phyloP scores from a whole-genome alignment of 2,113 vertebrate species.

The Vombatus ursinus region DNA sequence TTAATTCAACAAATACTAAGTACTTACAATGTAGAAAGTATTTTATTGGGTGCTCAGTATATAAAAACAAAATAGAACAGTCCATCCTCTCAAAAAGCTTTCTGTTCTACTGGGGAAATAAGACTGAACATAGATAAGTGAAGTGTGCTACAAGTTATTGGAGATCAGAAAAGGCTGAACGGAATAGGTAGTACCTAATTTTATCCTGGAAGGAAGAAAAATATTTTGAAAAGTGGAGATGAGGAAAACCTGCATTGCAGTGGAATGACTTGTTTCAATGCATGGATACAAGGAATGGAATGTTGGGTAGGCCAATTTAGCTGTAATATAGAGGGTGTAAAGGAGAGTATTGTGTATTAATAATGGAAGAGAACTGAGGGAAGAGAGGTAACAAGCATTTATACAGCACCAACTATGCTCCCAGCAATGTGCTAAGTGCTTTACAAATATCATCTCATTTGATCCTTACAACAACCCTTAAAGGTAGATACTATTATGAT shows the following conservation, averaged over 20 bases:
- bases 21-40: not conserved
- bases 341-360: not conserved
- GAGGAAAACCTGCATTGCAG: not conserved
- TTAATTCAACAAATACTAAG: not conserved
- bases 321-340: not conserved
- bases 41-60: not conserved
- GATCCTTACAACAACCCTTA: not conserved
- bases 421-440: not conserved
- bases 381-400: not conserved
- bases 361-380: not conserved
- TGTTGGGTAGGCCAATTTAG: not conserved
- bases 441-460: not conserved
- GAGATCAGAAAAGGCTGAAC: not conserved
- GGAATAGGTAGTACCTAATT: not conserved
- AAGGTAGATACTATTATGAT: not conserved
- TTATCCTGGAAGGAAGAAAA: not conserved
- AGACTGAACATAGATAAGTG: not conserved
- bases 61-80: not conserved
- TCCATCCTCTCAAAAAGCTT: not conserved
- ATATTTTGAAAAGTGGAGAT: slow-evolving; percentile 1
- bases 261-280: not conserved
- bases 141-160: not conserved
- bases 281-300: not conserved
- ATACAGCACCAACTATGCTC: not conserved
- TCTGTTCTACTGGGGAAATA: not conserved